A percentile compares a stretch with the other conserved stretches of the same genome.
Evolutionary conservation across 2,888 invertebrate genomes (phyloP).

Genomic region (Eudemis profundana): DNA sequence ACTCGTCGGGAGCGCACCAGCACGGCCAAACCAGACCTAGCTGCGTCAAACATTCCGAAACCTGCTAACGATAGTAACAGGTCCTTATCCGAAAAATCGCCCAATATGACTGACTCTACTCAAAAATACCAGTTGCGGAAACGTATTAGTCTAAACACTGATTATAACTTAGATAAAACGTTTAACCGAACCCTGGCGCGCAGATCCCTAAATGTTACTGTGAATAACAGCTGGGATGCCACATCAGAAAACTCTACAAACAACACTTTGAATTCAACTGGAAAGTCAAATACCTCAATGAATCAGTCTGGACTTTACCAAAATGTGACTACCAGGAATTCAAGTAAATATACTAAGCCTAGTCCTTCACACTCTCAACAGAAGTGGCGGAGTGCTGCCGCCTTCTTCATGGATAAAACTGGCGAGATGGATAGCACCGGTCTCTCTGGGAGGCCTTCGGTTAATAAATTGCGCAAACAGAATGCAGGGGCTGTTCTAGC

Average conservation of each 20-base stretch:
- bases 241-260: slow-evolving; percentile 67
- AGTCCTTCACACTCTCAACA: slow-evolving; percentile 65
- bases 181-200: slow-evolving; percentile 36
- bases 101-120: slow-evolving; percentile 39
- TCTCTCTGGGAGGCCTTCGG: slow-evolving; percentile 88
- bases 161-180: slow-evolving; percentile 42
- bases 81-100: slow-evolving; percentile 40
- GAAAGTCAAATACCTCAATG: slow-evolving; percentile 59
- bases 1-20: slow-evolving; percentile 76
- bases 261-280: slow-evolving; percentile 63
- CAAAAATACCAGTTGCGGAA: slow-evolving; percentile 45
- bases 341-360: slow-evolving; percentile 56
- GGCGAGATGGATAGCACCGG: slow-evolving; percentile 74
- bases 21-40: slow-evolving; percentile 64
- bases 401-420: slow-evolving; percentile 82
- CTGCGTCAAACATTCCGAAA: slow-evolving; percentile 55
- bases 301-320: slow-evolving; percentile 61
- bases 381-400: slow-evolving; percentile 84
- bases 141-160: slow-evolving; percentile 42
- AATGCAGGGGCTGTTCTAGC: slow-evolving; percentile 93
- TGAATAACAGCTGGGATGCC: slow-evolving; percentile 64
- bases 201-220: slow-evolving; percentile 41
- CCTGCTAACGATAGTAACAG: slow-evolving; percentile 42
- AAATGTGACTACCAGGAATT: slow-evolving; percentile 58
- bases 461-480: slow-evolving; percentile 89